phyloP scores from a whole-genome alignment of 2,888 invertebrate genomes.

The Lymantria dispar region DNA sequence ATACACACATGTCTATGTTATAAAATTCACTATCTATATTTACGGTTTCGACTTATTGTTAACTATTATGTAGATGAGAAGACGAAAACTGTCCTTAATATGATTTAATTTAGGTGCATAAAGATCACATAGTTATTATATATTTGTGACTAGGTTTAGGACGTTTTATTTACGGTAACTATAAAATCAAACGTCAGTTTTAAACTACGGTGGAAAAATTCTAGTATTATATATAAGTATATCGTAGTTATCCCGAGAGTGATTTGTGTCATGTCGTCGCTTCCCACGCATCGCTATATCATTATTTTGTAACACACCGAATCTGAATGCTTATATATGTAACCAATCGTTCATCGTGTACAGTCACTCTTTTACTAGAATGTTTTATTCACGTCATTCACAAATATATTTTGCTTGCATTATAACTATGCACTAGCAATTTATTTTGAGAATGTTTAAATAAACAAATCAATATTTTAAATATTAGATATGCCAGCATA shows the following conservation, averaged over 20 bases:
- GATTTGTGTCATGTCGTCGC: slow-evolving; percentile 49
- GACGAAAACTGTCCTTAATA: too few species aligned
- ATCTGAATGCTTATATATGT: slow-evolving; percentile 34
- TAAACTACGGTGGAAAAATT: not conserved
- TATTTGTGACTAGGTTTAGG: too few species aligned
- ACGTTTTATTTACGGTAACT: too few species aligned
- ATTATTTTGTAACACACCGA: slow-evolving; percentile 50
- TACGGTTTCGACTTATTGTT: too few species aligned
- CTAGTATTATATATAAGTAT: not conserved
- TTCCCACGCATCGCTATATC: slow-evolving; percentile 50
- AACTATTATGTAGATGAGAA: too few species aligned
- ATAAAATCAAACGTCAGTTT: too few species aligned
- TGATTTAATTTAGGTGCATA: too few species aligned
- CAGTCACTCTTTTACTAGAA: slow-evolving; percentile 46
- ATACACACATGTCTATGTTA: too few species aligned
- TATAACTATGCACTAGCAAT: not conserved
- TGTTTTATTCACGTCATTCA: slow-evolving; percentile 17
- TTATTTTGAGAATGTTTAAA: slow-evolving; percentile 3
- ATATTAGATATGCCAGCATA: too few species aligned
- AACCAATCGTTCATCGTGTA: slow-evolving; percentile 44
- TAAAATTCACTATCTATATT: too few species aligned
- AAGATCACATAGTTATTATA: too few species aligned
- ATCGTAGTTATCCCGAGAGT: slow-evolving; percentile 36
- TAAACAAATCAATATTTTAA: too few species aligned
- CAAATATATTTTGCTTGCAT: slow-evolving; percentile 1